Base-by-base conservation (phyloP, 1,140 invertebrate genomes). In the Doryteuthis pealeii region DNA sequence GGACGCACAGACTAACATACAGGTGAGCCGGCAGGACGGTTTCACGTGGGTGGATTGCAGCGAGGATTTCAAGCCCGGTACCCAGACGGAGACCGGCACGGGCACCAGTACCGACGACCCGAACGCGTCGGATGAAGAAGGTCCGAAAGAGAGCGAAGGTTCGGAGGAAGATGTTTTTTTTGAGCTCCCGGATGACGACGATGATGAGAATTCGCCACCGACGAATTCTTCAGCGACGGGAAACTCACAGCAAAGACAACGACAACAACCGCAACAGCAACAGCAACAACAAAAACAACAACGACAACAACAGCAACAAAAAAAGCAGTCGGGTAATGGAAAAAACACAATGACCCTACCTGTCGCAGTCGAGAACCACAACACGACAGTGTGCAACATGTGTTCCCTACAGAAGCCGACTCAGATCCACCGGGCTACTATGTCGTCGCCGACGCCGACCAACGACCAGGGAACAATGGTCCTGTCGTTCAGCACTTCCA, bases 401-500 rank as follows among this genome's bases (percentile, higher is more conserved):
- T 67, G 40, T 32, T 66, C 26, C 32, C 22, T 35, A 33, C 69
- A 45, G 69, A 71, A 54, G 71, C 33, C 30, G 68, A 43, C 0
- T 2, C 71, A 77, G 31, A 70, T 74, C 65, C 79, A 80, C 65
- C 77, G 68, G 18, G 75, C 77, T n/a, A 80, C 80, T 2, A 79
- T 77, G 62, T 76, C 78, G 3, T 67, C 65, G 0, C 71, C 76
- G 22, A 71, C 74, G 5, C 67, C 76, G 22, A 82, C 77, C 14
- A 78, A 81, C 12, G 81, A 84, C 33, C 77, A 79, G 18, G 80
- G 82, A 5, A 84, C 83, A 30, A 84, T 84, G 83, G 82, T 81
- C 1, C 70, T 84, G 43, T 84, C 81, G 0, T 79, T 82, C 74
- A 75, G 74, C 18, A 70, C 80, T 18, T 74, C 77, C 1, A 71